Base-by-base conservation (phyloP, 2,113 vertebrate species). In the Tragelaphus imberbis region DNA sequence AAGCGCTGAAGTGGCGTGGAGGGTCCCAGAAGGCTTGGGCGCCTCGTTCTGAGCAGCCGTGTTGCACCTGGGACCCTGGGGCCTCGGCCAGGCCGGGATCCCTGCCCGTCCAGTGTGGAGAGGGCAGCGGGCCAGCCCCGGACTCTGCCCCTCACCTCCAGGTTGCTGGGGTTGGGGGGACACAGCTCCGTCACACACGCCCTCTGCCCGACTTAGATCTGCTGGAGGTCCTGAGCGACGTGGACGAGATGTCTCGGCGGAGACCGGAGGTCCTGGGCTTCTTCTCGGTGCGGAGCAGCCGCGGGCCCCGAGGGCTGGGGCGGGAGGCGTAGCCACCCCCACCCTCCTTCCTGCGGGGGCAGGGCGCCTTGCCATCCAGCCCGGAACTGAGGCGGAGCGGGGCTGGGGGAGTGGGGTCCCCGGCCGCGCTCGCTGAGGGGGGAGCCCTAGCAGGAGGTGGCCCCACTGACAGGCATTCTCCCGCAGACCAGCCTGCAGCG, bases 191-290 rank as follows among this genome's bases (percentile, higher is more conserved):
- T 36, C 56, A 61, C 27, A 61, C 11, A 6, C 12, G 25, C 33
- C 15, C 75, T 85, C 75, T 95, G 81, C 82, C 56, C 3, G 1
- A 79, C 23, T 84, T 91, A 99, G 99, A 99, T 88, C 99, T 99
- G 97, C 94, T 99, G 98, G 99, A 99, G 55, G 99, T 99, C 88
- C 99, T 99, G 98, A 99, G 99, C 21, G 99, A 99, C 98, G 99
- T 99, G 25, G 99, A 99, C 51, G 99, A 99, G 95, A 99, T 99
- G 99, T 99, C 99, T n/a, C 99, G 99, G 91, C 99, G 99, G 96
- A 99, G 99, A 97, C 99, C 99, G 4, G 99, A 99, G 98, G 99
- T 99, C 98, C 99, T 99, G 93, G 99, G 99, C 94, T 99, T 99
- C 98, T 99, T 99, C 98, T 99, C 99, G 40, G 99, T 99, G 98